Evolutionary conservation across 2,797 vertebrate genomes (phyloP).

Genomic region (Lagorchestes hirsutus): DNA sequence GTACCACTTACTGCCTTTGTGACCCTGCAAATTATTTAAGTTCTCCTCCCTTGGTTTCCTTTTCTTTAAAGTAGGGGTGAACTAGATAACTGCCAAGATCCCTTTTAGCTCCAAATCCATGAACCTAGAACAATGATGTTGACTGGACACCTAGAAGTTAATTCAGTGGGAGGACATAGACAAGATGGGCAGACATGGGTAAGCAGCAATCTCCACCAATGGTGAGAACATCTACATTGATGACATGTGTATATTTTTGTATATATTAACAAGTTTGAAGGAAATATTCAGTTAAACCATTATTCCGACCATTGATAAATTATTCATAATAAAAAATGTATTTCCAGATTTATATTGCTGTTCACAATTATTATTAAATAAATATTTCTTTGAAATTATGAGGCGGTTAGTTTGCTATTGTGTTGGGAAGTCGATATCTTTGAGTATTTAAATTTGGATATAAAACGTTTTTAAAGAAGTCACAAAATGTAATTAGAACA

Average conservation of each 20-base stretch:
- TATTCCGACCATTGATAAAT: neutral
- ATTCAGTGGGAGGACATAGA: neutral
- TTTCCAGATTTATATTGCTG: neutral
- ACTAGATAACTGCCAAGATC: neutral
- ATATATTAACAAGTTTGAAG: neutral
- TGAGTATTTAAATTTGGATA: neutral
- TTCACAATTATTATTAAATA: neutral
- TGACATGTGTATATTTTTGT: neutral
- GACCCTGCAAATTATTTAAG: neutral
- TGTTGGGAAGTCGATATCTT: neutral
- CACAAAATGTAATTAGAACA: neutral
- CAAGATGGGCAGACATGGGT: neutral
- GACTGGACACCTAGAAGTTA: neutral
- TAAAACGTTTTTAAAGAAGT: neutral
- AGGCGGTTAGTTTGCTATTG: neutral
- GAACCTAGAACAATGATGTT: neutral
- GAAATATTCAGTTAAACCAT: neutral
- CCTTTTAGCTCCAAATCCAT: neutral
- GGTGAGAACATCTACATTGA: neutral
- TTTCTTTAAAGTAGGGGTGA: neutral
- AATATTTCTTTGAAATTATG: neutral
- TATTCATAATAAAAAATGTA: neutral
- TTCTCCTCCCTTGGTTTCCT: neutral
- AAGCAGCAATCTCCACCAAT: neutral
- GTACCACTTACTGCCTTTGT: neutral